Percentiles rank a stretch among this genome's conserved stretches.
phyloP scores from a whole-genome alignment of 2,888 invertebrate genomes.

The Serripes groenlandicus region DNA sequence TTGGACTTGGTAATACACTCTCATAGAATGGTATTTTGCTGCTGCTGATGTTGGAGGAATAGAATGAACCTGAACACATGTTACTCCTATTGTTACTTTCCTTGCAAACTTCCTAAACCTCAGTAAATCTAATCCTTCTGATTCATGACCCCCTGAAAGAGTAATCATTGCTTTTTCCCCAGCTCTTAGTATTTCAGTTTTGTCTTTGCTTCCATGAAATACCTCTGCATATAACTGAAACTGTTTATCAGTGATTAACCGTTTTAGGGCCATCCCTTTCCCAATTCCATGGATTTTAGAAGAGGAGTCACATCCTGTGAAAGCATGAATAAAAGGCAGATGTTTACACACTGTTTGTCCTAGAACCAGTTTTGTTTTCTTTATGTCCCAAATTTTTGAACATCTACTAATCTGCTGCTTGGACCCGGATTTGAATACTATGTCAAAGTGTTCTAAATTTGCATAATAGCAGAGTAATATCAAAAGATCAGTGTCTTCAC shows the following conservation, averaged over 20 bases:
- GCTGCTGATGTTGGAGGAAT: conserved; percentile 71
- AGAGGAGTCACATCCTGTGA: conserved; percentile 71
- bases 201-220: too few relatives aligned
- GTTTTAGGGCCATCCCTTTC: conserved; percentile 47
- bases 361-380: conserved; percentile 31
- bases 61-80: conserved; percentile 62
- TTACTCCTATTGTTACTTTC: too few relatives aligned
- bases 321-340: conserved; percentile 63
- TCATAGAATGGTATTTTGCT: conserved; percentile 60
- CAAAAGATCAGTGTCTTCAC: conserved; percentile 77
- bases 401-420: too few relatives aligned
- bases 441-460: conserved; percentile 16
- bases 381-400: conserved; percentile 63
- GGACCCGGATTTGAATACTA: conserved; percentile 58
- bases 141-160: too few relatives aligned
- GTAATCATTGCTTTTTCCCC: too few relatives aligned
- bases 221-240: too few relatives aligned
- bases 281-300: conserved; percentile 62
- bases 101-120: too few relatives aligned
- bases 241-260: not conserved
- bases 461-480: conserved; percentile 69
- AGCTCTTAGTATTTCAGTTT: too few relatives aligned
- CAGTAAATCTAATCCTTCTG: too few relatives aligned
- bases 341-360: conserved; percentile 41
- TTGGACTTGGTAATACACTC: conserved; percentile 69